Conservation (phyloP, 2,797 vertebrate genomes). For the Aldrovandia affinis region DNA sequence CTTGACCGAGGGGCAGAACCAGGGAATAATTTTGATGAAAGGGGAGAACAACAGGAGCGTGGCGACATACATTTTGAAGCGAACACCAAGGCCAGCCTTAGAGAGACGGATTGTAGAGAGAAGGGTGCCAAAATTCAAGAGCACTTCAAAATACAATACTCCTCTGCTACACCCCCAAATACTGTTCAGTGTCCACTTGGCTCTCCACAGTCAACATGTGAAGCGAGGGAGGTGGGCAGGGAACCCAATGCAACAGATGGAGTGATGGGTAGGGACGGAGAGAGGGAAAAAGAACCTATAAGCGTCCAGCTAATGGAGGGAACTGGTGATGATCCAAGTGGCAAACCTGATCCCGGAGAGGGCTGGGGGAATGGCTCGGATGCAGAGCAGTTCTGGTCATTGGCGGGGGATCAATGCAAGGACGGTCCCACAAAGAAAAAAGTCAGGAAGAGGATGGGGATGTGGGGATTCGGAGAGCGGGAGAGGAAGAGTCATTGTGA, state of each 20-base stretch:
- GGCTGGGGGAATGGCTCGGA: not conserved
- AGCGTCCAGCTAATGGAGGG: conserved; percentile 29
- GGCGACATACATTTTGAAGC: not conserved
- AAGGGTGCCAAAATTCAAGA: not conserved
- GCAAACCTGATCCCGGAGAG: conserved; percentile 5
- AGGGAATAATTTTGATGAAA: not conserved
- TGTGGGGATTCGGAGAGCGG: conserved; percentile 63
- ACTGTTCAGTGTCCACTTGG: conserved; percentile 1
- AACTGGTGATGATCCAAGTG: conserved; percentile 9
- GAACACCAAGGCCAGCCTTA: not conserved
- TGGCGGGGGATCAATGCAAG: conserved; percentile 18
- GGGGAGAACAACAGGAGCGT: not conserved
- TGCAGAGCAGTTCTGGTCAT: not conserved
- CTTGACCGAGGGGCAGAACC: not conserved
- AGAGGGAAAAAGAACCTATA: conserved; percentile 13
- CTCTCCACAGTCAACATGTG: not conserved
- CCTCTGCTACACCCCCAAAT: not conserved
- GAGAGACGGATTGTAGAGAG: not conserved
- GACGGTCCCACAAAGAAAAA: conserved; percentile 48
- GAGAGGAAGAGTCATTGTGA: conserved; percentile 46
- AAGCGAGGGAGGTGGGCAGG: conserved; percentile 32
- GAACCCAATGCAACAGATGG: not conserved
- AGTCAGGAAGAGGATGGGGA: conserved; percentile 67
- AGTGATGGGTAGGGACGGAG: conserved; percentile 24
- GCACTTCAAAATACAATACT: too few species aligned